phyloP scores from a whole-genome alignment of 2,113 vertebrate species.

The Cyphomyrus plagiostoma region DNA sequence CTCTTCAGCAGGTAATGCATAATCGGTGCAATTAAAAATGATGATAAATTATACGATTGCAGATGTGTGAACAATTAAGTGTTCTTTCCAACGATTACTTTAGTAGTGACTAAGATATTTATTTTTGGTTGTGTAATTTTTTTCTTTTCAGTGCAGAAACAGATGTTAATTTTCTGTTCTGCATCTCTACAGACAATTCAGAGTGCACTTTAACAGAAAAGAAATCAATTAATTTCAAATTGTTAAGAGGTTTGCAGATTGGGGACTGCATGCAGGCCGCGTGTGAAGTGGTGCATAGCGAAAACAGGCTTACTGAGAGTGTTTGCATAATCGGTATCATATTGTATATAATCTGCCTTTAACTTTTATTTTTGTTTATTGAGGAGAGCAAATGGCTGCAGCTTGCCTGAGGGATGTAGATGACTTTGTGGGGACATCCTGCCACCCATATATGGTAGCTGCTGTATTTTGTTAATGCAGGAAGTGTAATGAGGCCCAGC shows the following conservation, averaged over 20 bases:
- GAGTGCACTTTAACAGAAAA: slow-evolving; percentile 35
- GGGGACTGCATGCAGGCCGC: neutral
- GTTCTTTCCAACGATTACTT: neutral
- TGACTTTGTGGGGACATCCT: neutral
- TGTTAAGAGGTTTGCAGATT: neutral
- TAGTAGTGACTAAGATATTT: neutral
- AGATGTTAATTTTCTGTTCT: slow-evolving; percentile 28
- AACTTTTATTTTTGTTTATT: neutral
- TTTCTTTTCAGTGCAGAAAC: neutral
- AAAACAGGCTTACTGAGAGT: neutral
- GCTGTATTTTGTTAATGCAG: neutral
- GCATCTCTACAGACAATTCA: slow-evolving; percentile 47
- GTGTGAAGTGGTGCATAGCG: neutral
- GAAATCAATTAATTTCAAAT: slow-evolving; percentile 27
- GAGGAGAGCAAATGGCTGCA: neutral
- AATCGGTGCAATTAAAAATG: neutral
- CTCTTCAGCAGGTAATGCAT: neutral
- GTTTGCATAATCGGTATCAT: neutral
- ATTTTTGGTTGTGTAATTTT: neutral
- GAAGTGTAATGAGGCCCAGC: neutral
- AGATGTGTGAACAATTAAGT: neutral
- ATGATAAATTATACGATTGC: neutral
- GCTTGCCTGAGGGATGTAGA: neutral
- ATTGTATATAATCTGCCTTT: neutral
- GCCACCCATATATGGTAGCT: neutral